phyloP scores from a whole-genome alignment of 2,888 invertebrate genomes.

The Pachliopta kotzebuea region DNA sequence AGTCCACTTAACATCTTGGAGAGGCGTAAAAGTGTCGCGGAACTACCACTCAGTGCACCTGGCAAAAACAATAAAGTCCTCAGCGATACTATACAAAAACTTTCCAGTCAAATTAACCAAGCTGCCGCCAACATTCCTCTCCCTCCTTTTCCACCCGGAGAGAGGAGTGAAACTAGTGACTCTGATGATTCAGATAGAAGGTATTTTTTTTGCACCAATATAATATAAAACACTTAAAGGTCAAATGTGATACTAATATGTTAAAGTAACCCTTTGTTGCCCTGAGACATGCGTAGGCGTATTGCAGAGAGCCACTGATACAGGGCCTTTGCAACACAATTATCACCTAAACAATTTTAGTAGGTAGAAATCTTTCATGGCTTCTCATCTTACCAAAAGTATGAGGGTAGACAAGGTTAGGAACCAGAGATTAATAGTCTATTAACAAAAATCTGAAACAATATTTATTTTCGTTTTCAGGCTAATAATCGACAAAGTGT shows the following conservation, averaged over 20 bases:
- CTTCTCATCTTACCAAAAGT: too few species aligned
- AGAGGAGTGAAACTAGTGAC: conserved; percentile 70
- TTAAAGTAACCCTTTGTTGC: too few species aligned
- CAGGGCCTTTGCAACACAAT: too few species aligned
- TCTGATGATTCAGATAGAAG: conserved; percentile 73
- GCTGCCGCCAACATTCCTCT: conserved; percentile 56
- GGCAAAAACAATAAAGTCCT: conserved; percentile 81
- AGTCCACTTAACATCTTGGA: conserved; percentile 67
- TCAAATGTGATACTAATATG: too few species aligned
- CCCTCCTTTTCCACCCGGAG: conserved; percentile 60
- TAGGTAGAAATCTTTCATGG: too few species aligned
- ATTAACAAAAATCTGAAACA: not conserved
- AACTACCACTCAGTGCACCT: conserved; percentile 57
- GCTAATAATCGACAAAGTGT: conserved; percentile 73
- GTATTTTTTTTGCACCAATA: too few species aligned
- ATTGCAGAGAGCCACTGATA: too few species aligned
- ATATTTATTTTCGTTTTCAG: conserved; percentile 38
- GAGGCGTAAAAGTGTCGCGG: conserved; percentile 68
- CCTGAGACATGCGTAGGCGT: too few species aligned
- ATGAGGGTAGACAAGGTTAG: too few species aligned
- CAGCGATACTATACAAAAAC: conserved; percentile 83
- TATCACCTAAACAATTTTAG: too few species aligned
- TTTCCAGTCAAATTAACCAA: conserved; percentile 77
- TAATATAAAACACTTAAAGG: too few species aligned
- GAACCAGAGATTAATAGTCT: too few species aligned